Evolutionary conservation across 1,140 invertebrate genomes (phyloP), one percentile per base, ranked within the genome.

Genomic region (Gryllus bimaculatus): DNA sequence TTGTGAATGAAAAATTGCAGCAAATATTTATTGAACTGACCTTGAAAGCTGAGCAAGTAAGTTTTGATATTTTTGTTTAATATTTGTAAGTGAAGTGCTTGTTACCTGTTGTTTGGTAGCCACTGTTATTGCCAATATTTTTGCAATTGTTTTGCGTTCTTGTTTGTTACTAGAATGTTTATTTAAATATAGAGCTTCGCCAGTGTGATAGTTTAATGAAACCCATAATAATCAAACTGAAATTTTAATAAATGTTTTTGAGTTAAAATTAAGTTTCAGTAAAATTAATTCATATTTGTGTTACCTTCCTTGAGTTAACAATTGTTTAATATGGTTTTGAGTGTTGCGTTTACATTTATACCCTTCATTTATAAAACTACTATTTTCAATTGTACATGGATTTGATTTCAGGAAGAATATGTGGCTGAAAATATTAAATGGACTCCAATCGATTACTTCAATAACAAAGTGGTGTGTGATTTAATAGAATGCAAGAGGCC

Each of bases 1-100:
- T 96, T 87, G 97, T 97, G 79, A 93, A 94, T 85, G 92, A 93
- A 85, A 93, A 94, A 84, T 86, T 93, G n/a, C 92, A 93, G 83
- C 92, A 93, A 83, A 93, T 93, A 78, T 94, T 94, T 83, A 93
- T 94, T 81, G 92, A 93, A 81, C 85, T 93, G 21, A 94, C 92
- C 0, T 84, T 94, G 26, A 93, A 93, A 84, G 90, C 91, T 73
- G 92, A 93, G 85, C 91, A 92, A 85, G 89, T 89, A 83, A 86
- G 84, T 73, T n/a, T 7, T 20, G 8, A 77, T 76, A 48, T 54
- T 79, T 74, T 48, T 15, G 47, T 75, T n/a, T 75, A 39, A 39
- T 39, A 5, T 39, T 39, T 39, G 26, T 39, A 39, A 2, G 26
- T 39, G 26, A 39, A 39, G 26, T 39, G 5, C 5, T 2, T 39